Evolutionary conservation across 2,888 invertebrate species (phyloP), one percentile per base, ranked within the genome.

Genomic region (Archaeoteleia sp.): DNA sequence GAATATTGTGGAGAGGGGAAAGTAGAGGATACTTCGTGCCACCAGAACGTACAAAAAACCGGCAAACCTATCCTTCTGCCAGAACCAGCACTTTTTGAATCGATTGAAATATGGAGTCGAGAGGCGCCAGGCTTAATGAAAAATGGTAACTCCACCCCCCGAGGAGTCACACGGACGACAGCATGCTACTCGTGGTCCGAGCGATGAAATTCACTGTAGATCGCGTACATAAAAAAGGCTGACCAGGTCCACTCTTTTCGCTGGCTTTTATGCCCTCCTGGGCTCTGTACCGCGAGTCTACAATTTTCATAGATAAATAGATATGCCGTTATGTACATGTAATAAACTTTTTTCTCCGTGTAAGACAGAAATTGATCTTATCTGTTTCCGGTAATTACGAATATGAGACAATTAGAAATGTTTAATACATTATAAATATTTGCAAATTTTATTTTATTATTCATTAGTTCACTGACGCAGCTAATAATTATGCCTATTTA

Each of bases 51-150:
- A 30, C 37, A 45, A 30, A 39, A 39, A 61, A 29, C 45, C 29
- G 20, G 20, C 8, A 40, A 45, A 48, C 10, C 51, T 35, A 65
- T 43, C 32, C 34, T 46, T 61, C 27, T 42, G 34, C 32, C 55
- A 66, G 42, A 63, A 58, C 62, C 70, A 74, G 71, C 67, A 66
- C 69, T 79, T 79, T 78, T 76, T 71, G 71, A 78, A 77, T 72
- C 78, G 80, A 81, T 81, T 78, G 78, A 82, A 81, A 81, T 81
- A 78, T 80, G 73, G 78, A 74, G 72, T 67, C 69, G 53, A 54
- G 68, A 63, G 68, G 53, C 61, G 63, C 62, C 60, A 45, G 72
- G 71, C 71, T 77, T 80, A 77, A 81, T 81, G 78, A 81, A 81
- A 82, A 80, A 81, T 78, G 76, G 76, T 76, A 77, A 79, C 77